phyloP scores from a whole-genome alignment of 2,113 vertebrate genomes.

The Mastomys coucha region DNA sequence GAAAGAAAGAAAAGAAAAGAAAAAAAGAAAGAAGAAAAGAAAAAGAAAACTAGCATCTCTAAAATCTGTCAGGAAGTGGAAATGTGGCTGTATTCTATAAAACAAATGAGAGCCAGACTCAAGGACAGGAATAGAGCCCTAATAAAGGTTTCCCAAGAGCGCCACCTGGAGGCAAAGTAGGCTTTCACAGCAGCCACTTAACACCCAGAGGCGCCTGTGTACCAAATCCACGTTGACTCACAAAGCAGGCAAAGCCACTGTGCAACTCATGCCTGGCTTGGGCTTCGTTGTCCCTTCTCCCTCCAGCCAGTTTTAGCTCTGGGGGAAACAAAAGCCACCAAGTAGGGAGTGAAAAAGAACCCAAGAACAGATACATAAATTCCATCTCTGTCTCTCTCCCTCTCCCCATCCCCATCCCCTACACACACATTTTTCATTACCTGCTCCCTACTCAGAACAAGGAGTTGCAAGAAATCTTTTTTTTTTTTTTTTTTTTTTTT shows the following conservation, averaged over 20 bases:
- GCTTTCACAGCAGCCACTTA: neutral
- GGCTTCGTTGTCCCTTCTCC: too few relatives aligned
- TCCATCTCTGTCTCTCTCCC: neutral
- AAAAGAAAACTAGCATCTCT: neutral
- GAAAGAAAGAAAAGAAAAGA: too few relatives aligned
- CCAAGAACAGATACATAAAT: neutral
- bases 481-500: neutral
- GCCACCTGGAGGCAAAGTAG: slow-evolving; percentile 38
- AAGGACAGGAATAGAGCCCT: neutral
- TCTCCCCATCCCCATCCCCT: neutral
- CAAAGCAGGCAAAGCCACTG: neutral
- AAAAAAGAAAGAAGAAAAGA: too few relatives aligned
- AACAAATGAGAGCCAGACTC: neutral
- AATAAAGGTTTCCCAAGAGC: neutral
- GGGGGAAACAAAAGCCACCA: neutral
- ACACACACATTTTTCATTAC: neutral
- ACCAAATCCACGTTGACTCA: neutral
- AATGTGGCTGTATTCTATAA: neutral
- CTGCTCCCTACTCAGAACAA: neutral
- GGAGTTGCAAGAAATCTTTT: neutral
- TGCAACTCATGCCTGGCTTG: neutral
- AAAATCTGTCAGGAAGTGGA: neutral
- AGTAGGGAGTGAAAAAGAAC: too few relatives aligned
- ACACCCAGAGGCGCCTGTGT: neutral
- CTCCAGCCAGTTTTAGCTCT: neutral